Base-by-base conservation (phyloP, 2,113 vertebrate genomes). In the Ammodytes dubius region DNA sequence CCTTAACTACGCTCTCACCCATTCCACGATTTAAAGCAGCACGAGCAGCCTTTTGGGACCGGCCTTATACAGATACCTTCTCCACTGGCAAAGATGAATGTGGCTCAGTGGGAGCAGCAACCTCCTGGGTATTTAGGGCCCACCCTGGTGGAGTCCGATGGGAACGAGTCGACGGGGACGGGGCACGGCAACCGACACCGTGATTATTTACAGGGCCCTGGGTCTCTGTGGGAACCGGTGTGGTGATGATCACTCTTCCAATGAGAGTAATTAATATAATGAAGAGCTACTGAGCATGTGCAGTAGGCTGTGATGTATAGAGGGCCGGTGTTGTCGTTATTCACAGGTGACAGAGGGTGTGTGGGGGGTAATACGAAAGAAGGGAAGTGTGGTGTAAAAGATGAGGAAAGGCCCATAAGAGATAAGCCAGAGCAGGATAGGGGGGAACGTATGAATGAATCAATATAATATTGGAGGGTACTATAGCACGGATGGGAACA, bases 211-310 rank as follows among this genome's bases (percentile, higher is more conserved):
- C 92, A 78, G 91, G 94, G 93, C 94, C 27, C 93, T 7, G 39
- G 85, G 87, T 92, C 92, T 91, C 95, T 87, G 94, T 92, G 93
- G 90, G 91, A 95, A 96, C 95, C 94, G 81, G 82, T 27, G 89
- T 74, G 82, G 90, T 97, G 96, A 97, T 97, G 96, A 98, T 97
- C 95, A 95, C 94, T 97, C 96, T 97, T 97, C 96, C 96, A 97
- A 97, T 96, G 95, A 97, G 95, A 96, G 93, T 96, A 96, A 97
- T 98, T 97, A 96, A 97, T 97, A 96, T 95, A 97, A 96, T 94
- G 93, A 97, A 95, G 95, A 93, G 90, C 94, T 94, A 88, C 91
- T 95, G 95, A 94, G 92, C 92, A 82, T 81, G 93, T 96, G 94
- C 95, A 89, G 89, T 87, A 93, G 93, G 63, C 77, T 84, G 75